Evolutionary conservation across 1,140 invertebrate species (phyloP), one percentile per base, ranked within the genome.

Genomic region (Agrypnia vestita): DNA sequence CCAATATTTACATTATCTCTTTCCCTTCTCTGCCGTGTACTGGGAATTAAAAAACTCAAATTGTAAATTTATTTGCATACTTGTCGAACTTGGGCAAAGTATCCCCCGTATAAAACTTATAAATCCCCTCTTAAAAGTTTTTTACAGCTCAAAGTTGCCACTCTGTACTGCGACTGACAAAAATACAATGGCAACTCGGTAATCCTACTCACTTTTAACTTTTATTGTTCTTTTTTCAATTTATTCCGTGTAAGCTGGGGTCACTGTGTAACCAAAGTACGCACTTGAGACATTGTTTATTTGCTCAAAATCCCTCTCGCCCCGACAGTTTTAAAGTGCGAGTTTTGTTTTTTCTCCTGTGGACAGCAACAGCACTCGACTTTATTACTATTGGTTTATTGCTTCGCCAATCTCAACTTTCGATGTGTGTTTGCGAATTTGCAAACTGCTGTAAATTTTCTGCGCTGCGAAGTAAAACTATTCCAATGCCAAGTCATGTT

Each of bases 141-240:
- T 76, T 76, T 76, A 61, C 53, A 25, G 59, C 35, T 35, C 44
- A 62, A 76, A 76, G 55, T 76, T 76, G 55, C 46, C 56, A 47
- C 55, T 44, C 59, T 76, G 44, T 35, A 61, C 73, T 49, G 53
- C 47, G 55, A 49, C 35, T 62, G 73, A 59, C 73, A 47, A 15
- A 61, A 76, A n/a, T 76, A 46, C 55, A 62, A 17, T 46, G 56
- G 19, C 73, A 76, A 76, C 56, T 76, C 15, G 17, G 73, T 76
- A 62, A 76, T 76, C 43, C 46, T 13, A 56, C 21, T 44, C 55
- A 49, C 49, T 73, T 73, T 73, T 73, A 35, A 53, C 25, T 59
- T 59, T 46, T 61, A 47, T 76, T 76, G 73, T 61, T 76, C 35
- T 76, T 76, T 62, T 61, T 76, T 76, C 56, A 62, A 76, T 76